Evolutionary conservation across 2,797 vertebrate species (phyloP).

Genomic region (Smutsia gigantea): DNA sequence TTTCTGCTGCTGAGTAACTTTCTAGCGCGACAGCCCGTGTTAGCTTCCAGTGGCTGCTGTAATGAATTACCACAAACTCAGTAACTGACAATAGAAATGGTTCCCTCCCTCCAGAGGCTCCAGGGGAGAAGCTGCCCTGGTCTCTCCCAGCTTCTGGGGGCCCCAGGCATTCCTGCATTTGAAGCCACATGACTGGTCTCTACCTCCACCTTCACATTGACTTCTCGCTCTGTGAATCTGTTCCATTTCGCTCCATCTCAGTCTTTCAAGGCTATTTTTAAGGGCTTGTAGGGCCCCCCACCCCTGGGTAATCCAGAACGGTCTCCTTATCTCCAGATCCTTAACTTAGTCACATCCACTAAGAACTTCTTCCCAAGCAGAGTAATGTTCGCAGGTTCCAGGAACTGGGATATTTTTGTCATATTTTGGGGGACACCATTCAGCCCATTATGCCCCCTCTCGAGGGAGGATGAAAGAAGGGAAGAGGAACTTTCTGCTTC

Average conservation of each 20-base stretch:
- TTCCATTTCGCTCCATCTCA: background rate
- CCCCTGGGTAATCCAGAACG: background rate
- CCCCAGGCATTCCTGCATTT: background rate
- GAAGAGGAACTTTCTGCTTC: background rate
- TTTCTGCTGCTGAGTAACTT: background rate
- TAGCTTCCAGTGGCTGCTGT: background rate
- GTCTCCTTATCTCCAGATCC: background rate
- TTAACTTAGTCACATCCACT: background rate
- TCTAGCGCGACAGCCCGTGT: background rate
- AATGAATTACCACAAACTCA: background rate
- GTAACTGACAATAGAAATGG: background rate
- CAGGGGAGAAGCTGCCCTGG: background rate
- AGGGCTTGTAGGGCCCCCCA: background rate
- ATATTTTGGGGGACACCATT: background rate
- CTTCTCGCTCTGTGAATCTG: background rate
- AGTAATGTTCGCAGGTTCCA: background rate
- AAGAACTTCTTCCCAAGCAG: background rate
- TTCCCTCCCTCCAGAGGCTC: background rate
- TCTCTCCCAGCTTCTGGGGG: background rate
- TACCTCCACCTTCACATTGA: background rate
- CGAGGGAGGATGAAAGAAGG: background rate
- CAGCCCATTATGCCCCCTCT: too few relatives aligned
- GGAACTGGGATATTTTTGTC: background rate
- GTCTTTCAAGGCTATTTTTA: background rate
- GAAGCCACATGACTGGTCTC: accelerated